Evolutionary conservation across 2,888 invertebrate species (phyloP), one percentile per base, ranked within the genome.

Genomic region (Drosophila prostipennis): DNA sequence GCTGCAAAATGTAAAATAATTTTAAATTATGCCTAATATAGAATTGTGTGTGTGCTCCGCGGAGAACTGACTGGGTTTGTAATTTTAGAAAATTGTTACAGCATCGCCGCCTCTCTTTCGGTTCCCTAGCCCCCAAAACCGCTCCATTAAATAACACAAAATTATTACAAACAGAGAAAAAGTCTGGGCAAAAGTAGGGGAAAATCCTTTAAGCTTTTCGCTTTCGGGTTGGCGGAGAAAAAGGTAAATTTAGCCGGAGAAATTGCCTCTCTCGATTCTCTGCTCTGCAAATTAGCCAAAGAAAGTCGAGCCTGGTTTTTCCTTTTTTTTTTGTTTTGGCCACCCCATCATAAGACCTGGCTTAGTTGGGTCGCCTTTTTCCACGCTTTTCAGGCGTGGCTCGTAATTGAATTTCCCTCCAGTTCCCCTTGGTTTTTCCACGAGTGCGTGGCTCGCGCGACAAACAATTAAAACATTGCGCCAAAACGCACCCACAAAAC

Each of bases 401-500:
- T 34, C 19, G 70, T 68, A 68, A 68, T 68, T 68, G 70, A 69
- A 68, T 68, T 68, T 69, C 10, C 69, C 55, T 37, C n/a, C 43
- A n/a, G 32, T 32, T 32, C 53, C 36, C 29, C 2, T 3, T 1
- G 26, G 16, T n/a, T 46, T 60, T 37, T 14, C 10, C 11, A 26
- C 40, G 16, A 65, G 39, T 46, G 43, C 37, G 51, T 39, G 11
- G 43, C 37, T 61, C 65, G 57, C 65, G 57, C 55, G 52, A 32
- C 48, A 42, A 52, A 46, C 75, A 77, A 74, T 80, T 82, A 82
- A 63, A 80, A 78, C 81, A 78, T 78, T 78, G 69, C 69, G 65
- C 72, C 72, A 78, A 78, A 78, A 78, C 78, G 72, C 80, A 74
- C 79, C 81, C 69, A 78, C 72, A 68, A 19, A 19, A 19, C 19